Base-by-base conservation (phyloP, 1,140 invertebrate species). In the Gryon sp. region DNA sequence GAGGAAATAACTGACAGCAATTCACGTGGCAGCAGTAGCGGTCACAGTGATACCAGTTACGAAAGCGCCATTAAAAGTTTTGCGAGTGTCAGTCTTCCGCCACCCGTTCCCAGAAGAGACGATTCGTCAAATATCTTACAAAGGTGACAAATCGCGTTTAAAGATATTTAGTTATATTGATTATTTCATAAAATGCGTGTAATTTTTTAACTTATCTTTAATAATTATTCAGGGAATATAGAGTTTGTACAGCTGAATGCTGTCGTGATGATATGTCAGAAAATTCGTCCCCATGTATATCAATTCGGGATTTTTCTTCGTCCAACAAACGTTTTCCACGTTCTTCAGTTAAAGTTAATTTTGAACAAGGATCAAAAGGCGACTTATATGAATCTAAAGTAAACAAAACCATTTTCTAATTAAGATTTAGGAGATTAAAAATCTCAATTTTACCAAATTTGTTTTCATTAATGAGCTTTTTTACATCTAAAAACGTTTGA, bases 41-140 rank as follows among this genome's bases (percentile, higher is more conserved):
- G 88, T 4, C 90, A 89, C 75, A 90, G 90, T 75, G 90, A 91
- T 65, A 83, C 87, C 12, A 91, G 90, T 69, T 91, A 88, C 75
- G 90, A 90, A 72, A 90, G 89, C 9, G 88, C 90, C 18, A 87
- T 34, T 15, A 46, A 79, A 6, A 90, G 88, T 69, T 68, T 24
- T 52, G 83, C 68, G 24, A 68, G 73, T 36, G 14, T 52, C 32
- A 74, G 80, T 79, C 82, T 84, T 78, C 88, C 84, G 82, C 88
- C 85, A 60, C 87, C 83, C 28, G 83, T 89, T 73, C 89, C 83
- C n/a, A 84, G 82, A 69, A 83, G 85, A 79, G 75, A 84, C 32
- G 87, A 89, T 53, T 86, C 84, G 18, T 16, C 48, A 34, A 73
- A 45, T 24, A 59, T 70, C 20, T 57, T 66, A 7, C 66, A 77